Conservation (phyloP, 2,888 invertebrate species). For the Rutpela maculata region DNA sequence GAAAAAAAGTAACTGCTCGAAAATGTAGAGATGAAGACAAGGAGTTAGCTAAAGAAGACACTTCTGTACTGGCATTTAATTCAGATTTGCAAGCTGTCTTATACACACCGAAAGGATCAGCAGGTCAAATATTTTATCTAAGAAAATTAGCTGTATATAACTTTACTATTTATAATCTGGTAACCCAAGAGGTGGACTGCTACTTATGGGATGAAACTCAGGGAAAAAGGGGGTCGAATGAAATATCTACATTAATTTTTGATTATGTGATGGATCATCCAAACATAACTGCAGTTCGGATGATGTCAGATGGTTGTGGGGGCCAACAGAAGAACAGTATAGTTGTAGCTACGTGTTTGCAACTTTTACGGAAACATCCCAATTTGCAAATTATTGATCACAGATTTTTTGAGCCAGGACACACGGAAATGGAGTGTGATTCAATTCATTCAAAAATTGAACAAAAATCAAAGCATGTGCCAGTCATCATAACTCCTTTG, state of each 20-base stretch:
- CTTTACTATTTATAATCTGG: slow-evolving; percentile 64
- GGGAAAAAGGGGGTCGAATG: slow-evolving; percentile 60
- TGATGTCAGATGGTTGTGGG: slow-evolving; percentile 60
- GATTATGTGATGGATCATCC: slow-evolving; percentile 50
- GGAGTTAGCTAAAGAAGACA: slow-evolving; percentile 47
- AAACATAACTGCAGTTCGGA: slow-evolving; percentile 47
- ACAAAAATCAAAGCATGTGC: slow-evolving; percentile 57
- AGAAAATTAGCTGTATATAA: slow-evolving; percentile 65
- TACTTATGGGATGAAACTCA: slow-evolving; percentile 53
- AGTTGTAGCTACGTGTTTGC: slow-evolving; percentile 54
- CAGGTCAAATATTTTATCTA: slow-evolving; percentile 62
- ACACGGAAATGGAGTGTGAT: slow-evolving; percentile 49
- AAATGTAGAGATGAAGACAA: slow-evolving; percentile 61
- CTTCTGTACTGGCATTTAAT: slow-evolving; percentile 58
- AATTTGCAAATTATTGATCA: slow-evolving; percentile 43
- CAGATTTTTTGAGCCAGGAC: slow-evolving; percentile 51
- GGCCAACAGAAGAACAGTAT: slow-evolving; percentile 59
- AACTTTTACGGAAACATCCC: slow-evolving; percentile 38
- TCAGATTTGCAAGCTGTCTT: slow-evolving; percentile 65
- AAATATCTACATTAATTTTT: slow-evolving; percentile 59
- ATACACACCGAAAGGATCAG: slow-evolving; percentile 59
- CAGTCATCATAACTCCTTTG: slow-evolving; percentile 36
- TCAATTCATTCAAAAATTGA: slow-evolving; percentile 58
- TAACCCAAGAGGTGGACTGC: slow-evolving; percentile 62
- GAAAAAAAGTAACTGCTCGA: slow-evolving; percentile 54